Conservation (phyloP, 35 echinoderm and acorn worm species). For the Anneissia japonica region DNA sequence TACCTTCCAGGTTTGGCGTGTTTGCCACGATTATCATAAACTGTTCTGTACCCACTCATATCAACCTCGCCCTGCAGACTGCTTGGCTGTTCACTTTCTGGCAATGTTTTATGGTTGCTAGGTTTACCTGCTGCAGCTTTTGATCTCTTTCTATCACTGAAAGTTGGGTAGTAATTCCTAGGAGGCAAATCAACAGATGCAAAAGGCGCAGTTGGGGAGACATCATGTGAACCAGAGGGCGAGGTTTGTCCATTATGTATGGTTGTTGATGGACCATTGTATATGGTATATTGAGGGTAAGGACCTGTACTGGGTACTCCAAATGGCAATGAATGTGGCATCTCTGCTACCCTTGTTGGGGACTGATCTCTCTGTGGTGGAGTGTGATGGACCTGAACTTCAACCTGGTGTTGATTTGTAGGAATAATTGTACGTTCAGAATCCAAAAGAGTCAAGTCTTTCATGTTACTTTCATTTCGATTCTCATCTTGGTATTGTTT, state of each 20-base stretch:
- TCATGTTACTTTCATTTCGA: background rate
- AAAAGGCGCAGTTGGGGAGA: background rate
- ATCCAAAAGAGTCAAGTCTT: background rate
- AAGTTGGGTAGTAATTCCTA: slow-evolving; percentile 61
- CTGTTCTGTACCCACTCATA: slow-evolving; percentile 48
- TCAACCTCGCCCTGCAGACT: background rate
- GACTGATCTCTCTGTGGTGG: background rate
- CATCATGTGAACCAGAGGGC: background rate
- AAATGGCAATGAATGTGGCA: background rate
- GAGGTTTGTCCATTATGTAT: background rate
- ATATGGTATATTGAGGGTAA: background rate
- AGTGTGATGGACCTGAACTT: background rate
- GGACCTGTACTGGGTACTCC: background rate
- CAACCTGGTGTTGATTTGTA: background rate
- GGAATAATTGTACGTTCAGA: background rate
- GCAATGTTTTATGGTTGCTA: background rate
- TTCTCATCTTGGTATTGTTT: background rate
- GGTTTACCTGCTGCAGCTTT: background rate
- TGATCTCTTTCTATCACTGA: slow-evolving; percentile 58
- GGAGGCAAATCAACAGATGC: background rate
- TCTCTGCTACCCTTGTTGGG: background rate
- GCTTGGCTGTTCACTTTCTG: background rate
- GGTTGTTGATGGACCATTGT: background rate
- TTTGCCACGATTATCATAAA: slow-evolving; percentile 75
- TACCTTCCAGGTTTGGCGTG: slow-evolving; percentile 54